phyloP scores from a whole-genome alignment of 2,888 invertebrate species.

The Thymelicus acteon region DNA sequence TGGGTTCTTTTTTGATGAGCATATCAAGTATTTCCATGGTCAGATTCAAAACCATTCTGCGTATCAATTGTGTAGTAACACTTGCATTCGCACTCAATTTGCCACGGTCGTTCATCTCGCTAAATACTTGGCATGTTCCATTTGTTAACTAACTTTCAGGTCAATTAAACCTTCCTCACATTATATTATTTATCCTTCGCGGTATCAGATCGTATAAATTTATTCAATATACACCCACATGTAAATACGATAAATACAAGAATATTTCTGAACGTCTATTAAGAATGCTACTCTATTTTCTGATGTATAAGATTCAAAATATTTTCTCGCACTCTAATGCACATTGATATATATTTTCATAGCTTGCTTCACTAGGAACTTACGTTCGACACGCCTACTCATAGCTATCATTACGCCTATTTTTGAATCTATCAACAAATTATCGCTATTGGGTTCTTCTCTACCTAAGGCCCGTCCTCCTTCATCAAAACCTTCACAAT shows the following conservation, averaged over 20 bases:
- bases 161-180: slow-evolving; percentile 64
- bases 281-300: slow-evolving; percentile 76
- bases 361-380: slow-evolving; percentile 69
- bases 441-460: slow-evolving; percentile 59
- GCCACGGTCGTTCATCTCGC: slow-evolving; percentile 34
- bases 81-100: slow-evolving; percentile 46
- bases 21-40: slow-evolving; percentile 77
- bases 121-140: slow-evolving; percentile 37
- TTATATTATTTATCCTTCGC: slow-evolving; percentile 51
- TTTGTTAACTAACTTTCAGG: slow-evolving; percentile 52
- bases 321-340: slow-evolving; percentile 76
- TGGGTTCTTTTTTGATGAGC: slow-evolving; percentile 61
- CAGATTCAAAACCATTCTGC: slow-evolving; percentile 31
- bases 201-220: slow-evolving; percentile 56
- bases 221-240: slow-evolving; percentile 76
- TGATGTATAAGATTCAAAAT: slow-evolving; percentile 70
- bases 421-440: slow-evolving; percentile 39
- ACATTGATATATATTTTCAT: slow-evolving; percentile 77
- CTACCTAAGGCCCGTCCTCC: slow-evolving; percentile 61
- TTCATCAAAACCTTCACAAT: slow-evolving; percentile 58
- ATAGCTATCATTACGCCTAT: slow-evolving; percentile 54
- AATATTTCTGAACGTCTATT: slow-evolving; percentile 77
- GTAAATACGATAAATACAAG: slow-evolving; percentile 72
- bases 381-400: slow-evolving; percentile 68
- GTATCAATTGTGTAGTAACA: slow-evolving; percentile 42